These are phyloP conservation scores for Limnephilus rhombicus DNA, from an alignment of 2,888 invertebrate species.

Conservation along the genomic window DNA sequence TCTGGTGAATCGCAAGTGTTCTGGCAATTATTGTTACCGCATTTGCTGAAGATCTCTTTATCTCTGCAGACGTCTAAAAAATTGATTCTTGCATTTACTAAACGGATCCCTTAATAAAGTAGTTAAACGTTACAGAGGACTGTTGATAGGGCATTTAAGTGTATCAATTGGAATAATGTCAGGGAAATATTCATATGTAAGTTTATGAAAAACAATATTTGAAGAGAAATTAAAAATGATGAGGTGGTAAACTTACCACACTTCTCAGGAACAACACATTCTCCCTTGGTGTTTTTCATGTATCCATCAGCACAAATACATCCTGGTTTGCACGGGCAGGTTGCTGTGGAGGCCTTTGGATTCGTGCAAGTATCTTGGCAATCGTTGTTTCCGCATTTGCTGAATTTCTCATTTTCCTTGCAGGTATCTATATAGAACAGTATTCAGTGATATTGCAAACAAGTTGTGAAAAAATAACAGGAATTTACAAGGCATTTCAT, in stretches of 20 bases:
- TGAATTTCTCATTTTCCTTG: constrained; percentile 22
- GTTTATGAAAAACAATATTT: too few species aligned
- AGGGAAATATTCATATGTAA: too few species aligned
- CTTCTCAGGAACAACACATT: constrained; percentile 35
- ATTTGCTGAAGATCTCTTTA: constrained; percentile 55
- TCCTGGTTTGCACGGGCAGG: constrained; percentile 33
- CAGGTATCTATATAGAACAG: background rate
- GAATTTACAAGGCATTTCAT: too few species aligned
- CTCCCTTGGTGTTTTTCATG: constrained; percentile 45
- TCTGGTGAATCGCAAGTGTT: constrained; percentile 63
- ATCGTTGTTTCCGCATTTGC: constrained; percentile 10
- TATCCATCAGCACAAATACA: constrained; percentile 53
- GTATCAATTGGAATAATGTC: too few species aligned
- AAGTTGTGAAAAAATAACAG: background rate
- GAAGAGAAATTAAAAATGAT: too few species aligned
- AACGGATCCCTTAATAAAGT: too few species aligned
- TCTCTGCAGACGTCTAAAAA: too few species aligned
- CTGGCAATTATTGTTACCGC: constrained; percentile 57
- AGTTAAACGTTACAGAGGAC: too few species aligned
- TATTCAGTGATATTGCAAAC: background rate
- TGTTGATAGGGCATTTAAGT: too few species aligned
- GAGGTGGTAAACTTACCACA: constrained; percentile 43
- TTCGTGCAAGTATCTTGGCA: constrained; percentile 41
- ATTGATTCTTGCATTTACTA: too few species aligned
- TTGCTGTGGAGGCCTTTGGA: background rate